Base-by-base conservation (phyloP, 2,797 vertebrate species). In the Lithobates pipiens region DNA sequence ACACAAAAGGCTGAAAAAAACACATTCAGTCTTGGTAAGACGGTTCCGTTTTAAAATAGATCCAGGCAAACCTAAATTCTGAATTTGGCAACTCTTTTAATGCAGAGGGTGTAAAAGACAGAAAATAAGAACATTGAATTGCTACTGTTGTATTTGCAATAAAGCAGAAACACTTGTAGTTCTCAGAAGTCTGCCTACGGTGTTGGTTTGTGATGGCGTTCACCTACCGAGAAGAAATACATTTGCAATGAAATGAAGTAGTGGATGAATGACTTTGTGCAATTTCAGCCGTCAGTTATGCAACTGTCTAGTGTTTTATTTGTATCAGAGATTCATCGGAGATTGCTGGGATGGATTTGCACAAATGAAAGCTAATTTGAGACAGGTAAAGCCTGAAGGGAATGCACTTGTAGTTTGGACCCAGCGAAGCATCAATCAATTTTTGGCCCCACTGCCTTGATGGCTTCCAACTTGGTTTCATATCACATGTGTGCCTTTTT, bases 41-140 rank as follows among this genome's bases (percentile, higher is more conserved):
- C 73, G 44, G 44, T 1, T 50, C 3, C 13, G 3, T 54, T 54
- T 13, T 18, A 54, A 54, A 18, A 54, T 18, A 3, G 50, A 16
- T 54, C 50, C 50, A 54, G 67, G 70, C n/a, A 39, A 57, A 32
- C 57, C 75, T 80, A 91, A 91, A 92, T 92, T 91, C 91, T 91
- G 85, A 89, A 88, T 90, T 89, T 91, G 88, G 0, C 86, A 90
- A 91, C 88, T 90, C 91, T 91, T 83, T 89, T 89, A 90, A 92
- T 88, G 88, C 89, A 91, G 89, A 54, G 5, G 50, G 92, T 93
- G 91, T 92, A 91, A 93, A 91, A 93, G 89, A 84, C 91, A 92
- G 91, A 92, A 93, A 93, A 92, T 93, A 91, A 93, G 91, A 90
- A 91, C 91, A 92, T 89, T 87, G 90, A 92, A 92, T 92, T 92